These are phyloP conservation scores for Limnephilus rhombicus DNA, from an alignment of 2,888 invertebrate genomes.

Conservation along the genomic window DNA sequence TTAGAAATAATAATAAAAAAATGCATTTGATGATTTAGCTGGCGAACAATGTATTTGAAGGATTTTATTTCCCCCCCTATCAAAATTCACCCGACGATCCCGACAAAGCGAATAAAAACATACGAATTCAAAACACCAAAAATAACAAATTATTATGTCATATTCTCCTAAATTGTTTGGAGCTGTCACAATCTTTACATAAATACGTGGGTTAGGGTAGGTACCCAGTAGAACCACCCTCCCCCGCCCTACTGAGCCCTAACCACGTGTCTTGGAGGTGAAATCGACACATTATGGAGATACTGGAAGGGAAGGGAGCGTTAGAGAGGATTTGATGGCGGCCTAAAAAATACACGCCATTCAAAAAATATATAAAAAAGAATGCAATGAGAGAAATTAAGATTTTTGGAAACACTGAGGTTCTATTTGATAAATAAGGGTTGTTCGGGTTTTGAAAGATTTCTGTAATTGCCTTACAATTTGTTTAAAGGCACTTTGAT, in stretches of 20 bases:
- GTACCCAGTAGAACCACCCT: neutral
- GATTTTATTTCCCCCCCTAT: neutral
- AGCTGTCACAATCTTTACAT: neutral
- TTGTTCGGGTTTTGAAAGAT: neutral
- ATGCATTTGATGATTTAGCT: too few relatives aligned
- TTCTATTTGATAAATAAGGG: neutral
- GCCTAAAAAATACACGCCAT: neutral
- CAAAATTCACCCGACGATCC: neutral
- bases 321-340: slow-evolving; percentile 4
- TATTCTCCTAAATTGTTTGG: neutral
- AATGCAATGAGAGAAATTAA: neutral
- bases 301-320: neutral
- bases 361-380: neutral
- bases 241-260: neutral
- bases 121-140: neutral
- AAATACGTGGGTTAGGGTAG: neutral
- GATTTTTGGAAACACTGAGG: neutral
- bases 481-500: too few relatives aligned
- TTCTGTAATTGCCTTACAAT: too few relatives aligned
- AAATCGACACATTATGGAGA: slow-evolving; percentile 39
- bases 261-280: neutral
- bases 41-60: neutral
- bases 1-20: neutral
- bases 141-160: neutral
- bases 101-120: neutral